Evolutionary conservation across 2,113 vertebrate genomes (phyloP).

Genomic region (Eptesicus fuscus): DNA sequence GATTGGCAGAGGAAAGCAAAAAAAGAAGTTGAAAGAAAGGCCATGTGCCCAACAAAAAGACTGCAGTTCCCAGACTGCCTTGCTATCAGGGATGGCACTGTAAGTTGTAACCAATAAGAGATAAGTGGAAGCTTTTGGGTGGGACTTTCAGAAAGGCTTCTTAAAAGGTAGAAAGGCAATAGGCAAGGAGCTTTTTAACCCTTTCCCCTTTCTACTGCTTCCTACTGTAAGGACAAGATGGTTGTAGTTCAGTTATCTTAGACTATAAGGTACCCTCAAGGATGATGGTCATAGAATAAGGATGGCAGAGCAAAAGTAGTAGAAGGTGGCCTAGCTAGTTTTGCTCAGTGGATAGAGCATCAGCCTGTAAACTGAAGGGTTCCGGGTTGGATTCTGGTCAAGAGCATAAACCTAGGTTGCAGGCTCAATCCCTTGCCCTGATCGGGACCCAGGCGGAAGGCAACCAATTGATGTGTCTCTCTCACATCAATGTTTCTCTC

Average conservation of each 20-base stretch:
- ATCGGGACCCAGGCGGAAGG: too few relatives aligned
- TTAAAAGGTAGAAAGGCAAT: not conserved
- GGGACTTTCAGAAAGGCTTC: not conserved
- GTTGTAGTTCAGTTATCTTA: not conserved
- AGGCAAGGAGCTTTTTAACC: not conserved
- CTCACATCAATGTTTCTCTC: too few relatives aligned
- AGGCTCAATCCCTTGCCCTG: too few relatives aligned
- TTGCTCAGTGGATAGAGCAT: too few relatives aligned
- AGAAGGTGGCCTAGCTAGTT: not conserved
- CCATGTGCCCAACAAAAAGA: not conserved
- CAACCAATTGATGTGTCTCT: too few relatives aligned
- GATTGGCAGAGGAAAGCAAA: not conserved
- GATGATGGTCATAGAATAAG: not conserved
- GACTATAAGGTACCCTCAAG: not conserved
- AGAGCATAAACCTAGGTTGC: too few relatives aligned
- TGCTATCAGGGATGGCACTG: not conserved
- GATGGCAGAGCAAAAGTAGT: not conserved
- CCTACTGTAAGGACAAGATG: not conserved
- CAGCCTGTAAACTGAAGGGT: too few relatives aligned
- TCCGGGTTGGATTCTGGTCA: too few relatives aligned
- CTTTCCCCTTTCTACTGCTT: not conserved
- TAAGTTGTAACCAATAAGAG: not conserved
- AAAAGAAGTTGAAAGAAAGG: not conserved
- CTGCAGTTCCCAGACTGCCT: not conserved
- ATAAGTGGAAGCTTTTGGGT: not conserved